Base-by-base conservation (phyloP, 1,140 invertebrate species). In the Gryllus bimaculatus region DNA sequence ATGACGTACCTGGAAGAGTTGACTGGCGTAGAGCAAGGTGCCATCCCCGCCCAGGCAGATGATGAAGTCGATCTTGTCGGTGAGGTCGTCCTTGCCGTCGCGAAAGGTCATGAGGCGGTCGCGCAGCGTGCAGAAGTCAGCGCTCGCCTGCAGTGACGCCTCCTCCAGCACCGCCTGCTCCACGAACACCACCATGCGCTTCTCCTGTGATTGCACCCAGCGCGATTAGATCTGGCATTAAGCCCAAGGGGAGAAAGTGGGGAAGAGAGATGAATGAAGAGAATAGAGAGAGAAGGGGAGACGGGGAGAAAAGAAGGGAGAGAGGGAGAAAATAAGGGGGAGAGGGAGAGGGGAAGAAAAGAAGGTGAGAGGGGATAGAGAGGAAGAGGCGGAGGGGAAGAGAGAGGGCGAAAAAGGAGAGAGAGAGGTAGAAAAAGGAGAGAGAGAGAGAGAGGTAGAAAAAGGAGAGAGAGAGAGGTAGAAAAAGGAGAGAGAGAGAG, bases 11-110 rank as follows among this genome's bases (percentile, higher is more conserved):
- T 92, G 91, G 83, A 98, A 99, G 13, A 99, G 87, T 15, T 96
- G 92, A 82, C 96, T 97, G 73, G 97, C 97, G 85, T 99, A 98
- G 0, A 99, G 85, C 0, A 99, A 86, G 0, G 97, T 99, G n/a
- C 97, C 97, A 86, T 99, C 97, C 7, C 97, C 97, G 3, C 97
- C 97, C 8, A 99, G 86, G 83, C 96, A 98, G 74, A 98, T 93
- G 80, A 98, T 97, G 83, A 99, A 98, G 86, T 98, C 97, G 80
- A 99, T 97, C 85, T 96, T 96, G 85, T 98, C 96, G 8, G 96
- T 95, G 10, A 95, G 88, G 84, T 95, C 93, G 83, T 95, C 93
- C 39, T 93, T 93, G 49, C 94, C 95, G 84, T 98, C 96, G 79
- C 92, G 90, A 87, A 98, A 98, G 0, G 94, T 95, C 88, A 95